Percentiles rank a stretch among this genome's conserved stretches.
phyloP scores from a whole-genome alignment of 2,888 invertebrate genomes.

The Parnassius glacialis region DNA sequence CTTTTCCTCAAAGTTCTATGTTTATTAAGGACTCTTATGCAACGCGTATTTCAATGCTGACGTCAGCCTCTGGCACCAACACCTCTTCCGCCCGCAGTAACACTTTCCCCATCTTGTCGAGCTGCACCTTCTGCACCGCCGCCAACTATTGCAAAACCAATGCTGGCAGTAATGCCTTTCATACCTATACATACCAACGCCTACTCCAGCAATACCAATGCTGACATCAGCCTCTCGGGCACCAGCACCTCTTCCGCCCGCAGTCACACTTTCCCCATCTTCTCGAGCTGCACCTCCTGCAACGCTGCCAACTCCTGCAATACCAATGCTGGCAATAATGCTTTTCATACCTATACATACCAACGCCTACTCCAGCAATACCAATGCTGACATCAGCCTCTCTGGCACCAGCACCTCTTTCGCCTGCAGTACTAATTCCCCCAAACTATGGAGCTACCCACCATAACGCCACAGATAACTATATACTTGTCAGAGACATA shows the following conservation, averaged over 20 bases:
- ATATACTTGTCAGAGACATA: too few relatives aligned
- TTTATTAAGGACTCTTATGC: too few relatives aligned
- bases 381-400: too few relatives aligned
- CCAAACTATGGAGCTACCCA: constrained; percentile 8
- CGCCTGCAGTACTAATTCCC: constrained; percentile 14
- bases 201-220: too few relatives aligned
- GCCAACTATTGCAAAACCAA: constrained; percentile 35
- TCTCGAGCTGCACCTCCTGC: constrained; percentile 2
- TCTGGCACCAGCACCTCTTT: constrained; percentile 28
- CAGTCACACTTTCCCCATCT: constrained; percentile 24
- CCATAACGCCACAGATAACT: too few relatives aligned
- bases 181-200: too few relatives aligned
- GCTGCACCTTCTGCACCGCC: constrained; percentile 31
- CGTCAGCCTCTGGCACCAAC: constrained; percentile 30
- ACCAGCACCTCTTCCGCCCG: constrained; percentile 35
- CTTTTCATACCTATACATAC: too few relatives aligned
- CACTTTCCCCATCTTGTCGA: constrained; percentile 27
- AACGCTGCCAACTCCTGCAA: too few relatives aligned
- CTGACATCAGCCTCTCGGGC: constrained; percentile 14
- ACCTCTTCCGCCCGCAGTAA: constrained; percentile 13
- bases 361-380: too few relatives aligned
- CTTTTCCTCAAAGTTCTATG: too few relatives aligned
- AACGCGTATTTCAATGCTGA: too few relatives aligned
- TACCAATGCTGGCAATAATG: too few relatives aligned
- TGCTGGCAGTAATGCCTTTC: constrained; percentile 29